Evolutionary conservation across 1,140 invertebrate genomes (phyloP), one percentile per base, ranked within the genome.

Genomic region (Drosophila pachea): DNA sequence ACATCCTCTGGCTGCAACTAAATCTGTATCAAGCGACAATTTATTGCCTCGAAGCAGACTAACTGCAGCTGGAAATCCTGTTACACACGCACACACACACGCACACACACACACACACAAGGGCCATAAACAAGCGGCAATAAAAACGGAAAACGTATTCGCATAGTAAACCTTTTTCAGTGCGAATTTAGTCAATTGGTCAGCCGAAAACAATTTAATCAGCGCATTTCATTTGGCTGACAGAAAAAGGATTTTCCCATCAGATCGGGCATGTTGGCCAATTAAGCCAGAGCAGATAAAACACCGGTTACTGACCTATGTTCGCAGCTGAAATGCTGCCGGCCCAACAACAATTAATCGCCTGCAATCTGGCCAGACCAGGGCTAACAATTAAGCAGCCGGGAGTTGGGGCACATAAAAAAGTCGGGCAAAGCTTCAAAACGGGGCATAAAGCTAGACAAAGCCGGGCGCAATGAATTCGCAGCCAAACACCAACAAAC

Each of bases 201-300:
- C 75, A 78, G 68, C 74, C 68, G 79, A 83, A 84, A 83, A 83
- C 79, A 84, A 83, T 83, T 83, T 78, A 67, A 77, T 63, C 74
- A 68, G 67, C 42, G 67, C 60, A 69, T 69, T 81, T 81, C 69
- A 76, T 81, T 67, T 74, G 35, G 32, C 54, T 49, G 55, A 43
- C 47, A 47, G n/a, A 35, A 35, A 63, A 63, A 11, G 63, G 35
- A 58, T 49, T 48, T 58, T 5, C 11, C n/a, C 6, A 36, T 22
- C 5, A 33, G 43, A 38, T 47, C 45, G 42, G 68, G 58, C 47
- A 31, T 60, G 56, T 61, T 58, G 59, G 58, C 70, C 81, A 86
- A 86, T 84, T 86, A 84, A 76, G 70, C 86, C 86, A 52, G 81
- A 81, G 81, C 76, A 73, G 76, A 84, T 84, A 79, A 84, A 84